Evolutionary conservation across 37 sponge, comb jelly and placozoan species (phyloP), one percentile per base, ranked within the genome.

Genomic region (Lycopodina hypogea): DNA sequence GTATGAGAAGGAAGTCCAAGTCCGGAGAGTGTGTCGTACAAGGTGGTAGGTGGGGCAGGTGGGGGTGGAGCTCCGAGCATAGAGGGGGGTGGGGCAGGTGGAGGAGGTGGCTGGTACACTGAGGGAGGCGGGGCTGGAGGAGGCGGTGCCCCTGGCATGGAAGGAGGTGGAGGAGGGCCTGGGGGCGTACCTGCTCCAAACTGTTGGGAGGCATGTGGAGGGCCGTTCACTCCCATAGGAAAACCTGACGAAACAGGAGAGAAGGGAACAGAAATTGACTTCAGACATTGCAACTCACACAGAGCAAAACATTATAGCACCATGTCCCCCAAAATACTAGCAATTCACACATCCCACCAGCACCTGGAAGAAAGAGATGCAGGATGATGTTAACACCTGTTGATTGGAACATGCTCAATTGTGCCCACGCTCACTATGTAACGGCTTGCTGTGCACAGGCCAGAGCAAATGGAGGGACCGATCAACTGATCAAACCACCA

Each of bases 11-110:
- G 61, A 60, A 15, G 14, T 29, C 61, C 61, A 29, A 12, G 4
- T 23, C 4, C 24, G 6, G 12, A 60, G 14, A 60, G n/a, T n/a
- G n/a, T n/a, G n/a, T 60, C 14, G 29, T 15, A 60, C 4, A 29
- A 60, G 48, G 48, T 9, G 48, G 48, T 7, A 28, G 74, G 56
- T 14, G 76, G 77, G 45, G 84, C 41, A 22, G 76, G 83, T 22
- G 77, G 84, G 3, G 77, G 84, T 30, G 84, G 84, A 36, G 63
- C 59, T 15, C 41, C 77, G 52, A 75, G 17, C 68, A 74, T 35
- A 29, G 37, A 57, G 11, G 51, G 68, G 30, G 55, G 66, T 56
- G 53, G 65, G 53, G 65, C n/a, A 23, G 59, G 59, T 32, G 66
- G 66, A 30, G 66, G 66, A 45, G 74, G 60, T 14, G 72, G 9